Evolutionary conservation across 1,140 invertebrate genomes (phyloP).

Genomic region (Drosophila chauvacae): DNA sequence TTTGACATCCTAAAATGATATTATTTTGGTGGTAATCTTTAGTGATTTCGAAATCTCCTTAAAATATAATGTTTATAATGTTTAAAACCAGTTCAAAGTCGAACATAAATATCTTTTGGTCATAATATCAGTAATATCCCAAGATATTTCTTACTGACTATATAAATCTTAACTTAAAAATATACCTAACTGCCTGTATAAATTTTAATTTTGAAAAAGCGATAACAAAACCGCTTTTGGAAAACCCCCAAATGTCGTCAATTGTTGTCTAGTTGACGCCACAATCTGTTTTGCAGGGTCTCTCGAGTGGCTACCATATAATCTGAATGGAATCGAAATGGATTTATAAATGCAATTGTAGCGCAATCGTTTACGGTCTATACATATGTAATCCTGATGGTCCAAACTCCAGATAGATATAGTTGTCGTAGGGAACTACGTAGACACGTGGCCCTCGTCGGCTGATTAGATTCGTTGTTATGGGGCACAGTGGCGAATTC

Average conservation of each 20-base stretch:
- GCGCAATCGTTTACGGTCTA: neutral
- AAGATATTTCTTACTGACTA: neutral
- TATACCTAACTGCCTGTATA: neutral
- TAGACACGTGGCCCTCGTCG: constrained; percentile 43
- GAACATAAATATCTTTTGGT: neutral
- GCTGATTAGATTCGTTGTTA: constrained; percentile 34
- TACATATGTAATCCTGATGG: neutral
- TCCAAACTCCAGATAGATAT: constrained; percentile 38
- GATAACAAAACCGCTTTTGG: neutral
- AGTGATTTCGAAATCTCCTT: neutral
- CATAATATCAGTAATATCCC: neutral
- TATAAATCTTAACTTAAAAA: neutral
- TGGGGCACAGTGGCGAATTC: too few species aligned
- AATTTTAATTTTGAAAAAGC: neutral
- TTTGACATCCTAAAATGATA: too few species aligned
- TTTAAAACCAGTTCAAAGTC: neutral
- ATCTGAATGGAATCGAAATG: constrained; percentile 9
- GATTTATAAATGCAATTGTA: constrained; percentile 13
- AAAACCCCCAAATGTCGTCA: neutral
- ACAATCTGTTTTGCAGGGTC: neutral
- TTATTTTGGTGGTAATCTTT: neutral
- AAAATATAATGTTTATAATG: neutral
- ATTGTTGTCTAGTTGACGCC: neutral
- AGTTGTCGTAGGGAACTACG: constrained; percentile 4
- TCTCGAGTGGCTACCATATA: constrained; percentile 17